Conservation (phyloP, 2,113 vertebrate genomes). For the Todiramphus saurophagus region DNA sequence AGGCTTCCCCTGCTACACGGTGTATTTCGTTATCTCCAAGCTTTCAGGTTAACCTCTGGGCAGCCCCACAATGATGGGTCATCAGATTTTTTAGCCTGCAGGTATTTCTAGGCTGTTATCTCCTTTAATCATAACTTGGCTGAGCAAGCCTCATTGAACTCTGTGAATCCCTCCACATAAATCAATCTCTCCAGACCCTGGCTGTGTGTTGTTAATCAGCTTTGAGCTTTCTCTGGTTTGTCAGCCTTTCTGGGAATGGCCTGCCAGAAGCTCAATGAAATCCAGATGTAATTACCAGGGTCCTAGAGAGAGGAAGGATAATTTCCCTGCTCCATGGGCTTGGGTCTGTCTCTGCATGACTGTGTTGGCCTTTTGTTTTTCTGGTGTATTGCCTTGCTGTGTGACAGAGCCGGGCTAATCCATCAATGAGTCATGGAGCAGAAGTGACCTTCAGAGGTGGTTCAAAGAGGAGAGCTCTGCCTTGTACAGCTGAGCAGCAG, state of each 20-base stretch:
- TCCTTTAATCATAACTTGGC: neutral
- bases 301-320: neutral
- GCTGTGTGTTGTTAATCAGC: neutral
- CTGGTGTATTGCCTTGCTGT: neutral
- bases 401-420: neutral
- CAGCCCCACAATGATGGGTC: neutral
- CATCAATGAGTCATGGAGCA: neutral
- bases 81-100: neutral
- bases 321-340: accelerated
- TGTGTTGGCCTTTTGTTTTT: neutral
- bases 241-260: neutral
- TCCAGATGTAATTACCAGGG: neutral
- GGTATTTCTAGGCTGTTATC: neutral
- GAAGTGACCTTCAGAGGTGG: neutral
- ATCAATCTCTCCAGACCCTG: neutral
- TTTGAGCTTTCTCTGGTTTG: neutral
- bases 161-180: neutral
- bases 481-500: neutral
- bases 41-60: neutral
- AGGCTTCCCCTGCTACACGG: accelerated
- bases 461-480: neutral
- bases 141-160: neutral
- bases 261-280: neutral
- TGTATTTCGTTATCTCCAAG: neutral
- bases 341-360: neutral